Percentiles rank a stretch among this genome's conserved stretches.
These are phyloP conservation scores for Archaeoteleia sp. DNA, from an alignment of 2,888 invertebrate genomes.

Conservation along the genomic window DNA sequence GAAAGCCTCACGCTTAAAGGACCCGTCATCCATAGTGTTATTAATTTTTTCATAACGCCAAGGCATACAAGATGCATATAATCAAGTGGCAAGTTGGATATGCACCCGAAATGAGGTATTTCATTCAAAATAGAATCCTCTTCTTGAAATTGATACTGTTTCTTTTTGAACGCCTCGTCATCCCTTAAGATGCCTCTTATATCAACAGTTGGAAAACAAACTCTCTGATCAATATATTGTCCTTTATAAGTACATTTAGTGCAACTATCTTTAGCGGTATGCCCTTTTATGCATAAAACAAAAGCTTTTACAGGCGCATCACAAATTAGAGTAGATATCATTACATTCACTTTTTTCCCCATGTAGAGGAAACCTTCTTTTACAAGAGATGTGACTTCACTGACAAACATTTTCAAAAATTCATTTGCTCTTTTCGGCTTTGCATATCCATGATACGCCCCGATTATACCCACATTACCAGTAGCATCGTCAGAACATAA, in stretches of 20 bases:
- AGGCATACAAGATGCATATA: constrained; percentile 52
- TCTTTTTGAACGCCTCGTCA: constrained; percentile 9
- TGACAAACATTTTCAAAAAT: constrained; percentile 8
- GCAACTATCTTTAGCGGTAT: constrained; percentile 34
- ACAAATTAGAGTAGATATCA: constrained; percentile 27
- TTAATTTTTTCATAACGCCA: no score
- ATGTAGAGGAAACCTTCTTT: constrained; percentile 3
- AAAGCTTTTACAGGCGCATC: constrained; percentile 40
- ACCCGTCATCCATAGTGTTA: constrained; percentile 35
- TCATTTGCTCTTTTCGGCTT: constrained; percentile 28
- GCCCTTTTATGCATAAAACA: constrained; percentile 35
- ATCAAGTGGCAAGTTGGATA: constrained; percentile 32
- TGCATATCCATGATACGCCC: constrained; percentile 16
- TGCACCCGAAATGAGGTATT: constrained; percentile 45
- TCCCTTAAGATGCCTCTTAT: constrained; percentile 10
- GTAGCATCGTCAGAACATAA: constrained; percentile 23
- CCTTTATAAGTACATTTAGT: constrained; percentile 35
- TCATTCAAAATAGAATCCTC: constrained; percentile 43
- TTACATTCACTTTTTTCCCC: constrained; percentile 1
- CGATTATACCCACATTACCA: constrained; percentile 16
- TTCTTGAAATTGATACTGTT: constrained; percentile 40
- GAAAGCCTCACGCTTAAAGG: constrained; percentile 20
- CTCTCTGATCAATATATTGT: constrained; percentile 21
- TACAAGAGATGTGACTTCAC: not conserved
- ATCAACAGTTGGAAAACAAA: constrained; percentile 23